Conservation (phyloP, 2,113 vertebrate species). For the Etheostoma spectabile region DNA sequence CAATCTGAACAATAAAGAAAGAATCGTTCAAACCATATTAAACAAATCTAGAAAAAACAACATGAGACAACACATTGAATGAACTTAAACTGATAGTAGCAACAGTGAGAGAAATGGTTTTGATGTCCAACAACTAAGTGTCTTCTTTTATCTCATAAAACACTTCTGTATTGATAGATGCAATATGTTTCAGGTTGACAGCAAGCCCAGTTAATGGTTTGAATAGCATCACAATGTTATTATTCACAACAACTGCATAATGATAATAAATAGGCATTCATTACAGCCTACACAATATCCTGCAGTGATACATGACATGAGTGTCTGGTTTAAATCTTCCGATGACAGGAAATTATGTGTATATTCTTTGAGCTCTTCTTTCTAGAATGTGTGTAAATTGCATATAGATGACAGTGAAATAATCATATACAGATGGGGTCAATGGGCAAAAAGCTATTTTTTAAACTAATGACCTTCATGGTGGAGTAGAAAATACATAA, state of each 20-base stretch:
- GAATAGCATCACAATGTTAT: conserved; percentile 42
- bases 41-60: neutral
- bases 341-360: neutral
- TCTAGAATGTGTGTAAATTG: no score
- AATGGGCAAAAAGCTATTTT: neutral
- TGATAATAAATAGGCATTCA: conserved; percentile 54
- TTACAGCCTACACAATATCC: conserved; percentile 26
- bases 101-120: neutral
- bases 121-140: neutral
- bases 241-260: conserved; percentile 46
- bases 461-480: neutral
- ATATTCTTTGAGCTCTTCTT: neutral
- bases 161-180: conserved; percentile 32
- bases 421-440: neutral
- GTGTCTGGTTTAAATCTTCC: conserved; percentile 15
- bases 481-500: conserved; percentile 15
- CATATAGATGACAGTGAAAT: neutral
- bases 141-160: conserved; percentile 12
- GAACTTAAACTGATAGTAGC: neutral
- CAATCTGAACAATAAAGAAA: neutral
- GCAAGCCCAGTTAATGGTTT: conserved; percentile 38
- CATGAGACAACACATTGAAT: neutral
- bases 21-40: neutral
- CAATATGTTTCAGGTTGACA: conserved; percentile 41
- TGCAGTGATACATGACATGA: conserved; percentile 16